These are phyloP conservation scores for Amphibalanus amphitrite DNA, from an alignment of 1,140 invertebrate genomes.

Conservation along the genomic window DNA sequence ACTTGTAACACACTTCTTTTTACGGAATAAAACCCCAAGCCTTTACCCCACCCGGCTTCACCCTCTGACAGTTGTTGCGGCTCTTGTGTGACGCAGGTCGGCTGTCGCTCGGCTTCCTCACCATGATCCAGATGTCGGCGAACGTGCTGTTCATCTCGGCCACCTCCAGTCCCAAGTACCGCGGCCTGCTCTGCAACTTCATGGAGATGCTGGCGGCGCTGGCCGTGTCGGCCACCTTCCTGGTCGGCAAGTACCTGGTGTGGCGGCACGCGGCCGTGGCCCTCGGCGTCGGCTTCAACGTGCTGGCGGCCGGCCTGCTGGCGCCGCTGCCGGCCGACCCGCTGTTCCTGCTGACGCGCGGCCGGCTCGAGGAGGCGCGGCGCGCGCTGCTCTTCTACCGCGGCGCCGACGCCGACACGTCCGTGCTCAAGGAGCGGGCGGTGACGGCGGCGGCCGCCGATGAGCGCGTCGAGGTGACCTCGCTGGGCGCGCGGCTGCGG, in stretches of 20 bases:
- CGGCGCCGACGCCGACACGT: conserved; percentile 15
- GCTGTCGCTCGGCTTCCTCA: not conserved
- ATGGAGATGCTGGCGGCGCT: conserved; percentile 15
- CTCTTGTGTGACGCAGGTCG: no score
- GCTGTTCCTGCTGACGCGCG: conserved; percentile 17
- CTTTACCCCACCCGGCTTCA: no score
- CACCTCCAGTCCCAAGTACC: not conserved
- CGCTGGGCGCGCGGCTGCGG: conserved; percentile 1
- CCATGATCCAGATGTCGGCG: not conserved
- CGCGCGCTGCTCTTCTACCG: conserved; percentile 17
- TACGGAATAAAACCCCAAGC: no score
- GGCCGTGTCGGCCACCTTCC: conserved; percentile 14
- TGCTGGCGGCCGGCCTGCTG: conserved; percentile 11
- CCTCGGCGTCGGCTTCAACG: conserved; percentile 16
- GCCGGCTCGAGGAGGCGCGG: conserved; percentile 15
- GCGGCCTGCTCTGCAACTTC: conserved; percentile 14
- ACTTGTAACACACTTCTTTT: no score
- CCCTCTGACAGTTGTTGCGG: no score
- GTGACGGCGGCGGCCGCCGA: no score
- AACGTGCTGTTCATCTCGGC: not conserved
- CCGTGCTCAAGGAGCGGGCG: conserved; percentile 6
- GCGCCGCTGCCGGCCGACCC: conserved; percentile 12
- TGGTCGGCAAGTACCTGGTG: conserved; percentile 14
- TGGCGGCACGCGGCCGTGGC: conserved; percentile 17
- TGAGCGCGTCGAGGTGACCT: not conserved